These are phyloP conservation scores for Chalcis sispes DNA, from an alignment of 2,888 invertebrate genomes.

Conservation along the genomic window DNA sequence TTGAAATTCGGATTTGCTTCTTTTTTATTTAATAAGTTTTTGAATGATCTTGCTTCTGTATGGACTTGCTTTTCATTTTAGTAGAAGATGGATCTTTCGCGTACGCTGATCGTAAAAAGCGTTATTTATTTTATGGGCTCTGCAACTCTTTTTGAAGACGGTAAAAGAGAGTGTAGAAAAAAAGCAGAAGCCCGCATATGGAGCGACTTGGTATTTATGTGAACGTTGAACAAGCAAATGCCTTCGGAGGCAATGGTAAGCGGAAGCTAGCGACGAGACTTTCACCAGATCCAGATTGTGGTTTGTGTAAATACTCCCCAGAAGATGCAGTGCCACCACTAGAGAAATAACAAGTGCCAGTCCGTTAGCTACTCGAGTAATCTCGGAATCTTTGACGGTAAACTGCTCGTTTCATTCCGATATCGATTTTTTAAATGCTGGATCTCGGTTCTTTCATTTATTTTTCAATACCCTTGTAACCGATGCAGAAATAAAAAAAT, in stretches of 20 bases:
- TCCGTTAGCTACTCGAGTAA: slow-evolving; percentile 64
- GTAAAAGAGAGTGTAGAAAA: neutral
- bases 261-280: slow-evolving; percentile 19
- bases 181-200: slow-evolving; percentile 5
- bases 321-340: slow-evolving; percentile 63
- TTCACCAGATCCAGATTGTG: slow-evolving; percentile 57
- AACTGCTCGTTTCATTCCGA: too few species aligned
- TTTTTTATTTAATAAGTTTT: neutral
- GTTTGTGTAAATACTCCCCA: slow-evolving; percentile 68
- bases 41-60: neutral
- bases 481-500: too few species aligned
- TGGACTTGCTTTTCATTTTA: neutral
- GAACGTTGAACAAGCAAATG: slow-evolving; percentile 32
- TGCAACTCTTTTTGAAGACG: neutral
- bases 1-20: neutral
- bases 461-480: too few species aligned
- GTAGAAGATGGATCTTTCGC: neutral
- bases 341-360: slow-evolving; percentile 67
- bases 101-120: neutral
- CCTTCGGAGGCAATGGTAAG: slow-evolving; percentile 18
- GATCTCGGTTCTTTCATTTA: too few species aligned
- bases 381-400: slow-evolving; percentile 62
- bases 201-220: slow-evolving; percentile 25
- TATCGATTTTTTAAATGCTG: too few species aligned
- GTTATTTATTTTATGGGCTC: neutral